Conservation (phyloP, 2,888 invertebrate species). For the Dorcus parallelipipedus region DNA sequence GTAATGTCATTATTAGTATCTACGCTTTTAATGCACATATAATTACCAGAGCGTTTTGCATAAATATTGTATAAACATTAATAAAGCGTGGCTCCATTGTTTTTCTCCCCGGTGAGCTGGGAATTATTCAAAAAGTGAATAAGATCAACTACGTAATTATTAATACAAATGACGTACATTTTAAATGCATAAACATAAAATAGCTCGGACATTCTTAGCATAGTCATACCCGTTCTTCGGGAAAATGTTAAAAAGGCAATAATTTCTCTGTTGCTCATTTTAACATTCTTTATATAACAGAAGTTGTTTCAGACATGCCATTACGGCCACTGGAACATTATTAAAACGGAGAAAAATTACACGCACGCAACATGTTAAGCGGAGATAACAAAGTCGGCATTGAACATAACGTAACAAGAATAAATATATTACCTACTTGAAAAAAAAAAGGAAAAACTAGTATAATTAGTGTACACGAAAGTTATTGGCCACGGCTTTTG, state of each 20-base stretch:
- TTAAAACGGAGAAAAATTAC: slow-evolving; percentile 18
- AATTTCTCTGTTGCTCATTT: slow-evolving; percentile 16
- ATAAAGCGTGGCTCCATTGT: no score
- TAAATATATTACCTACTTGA: slow-evolving; percentile 2
- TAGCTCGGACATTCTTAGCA: not conserved
- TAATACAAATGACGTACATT: not conserved
- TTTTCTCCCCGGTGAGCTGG: no score
- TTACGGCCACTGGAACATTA: slow-evolving; percentile 26
- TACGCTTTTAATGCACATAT: no score
- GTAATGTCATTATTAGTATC: no score
- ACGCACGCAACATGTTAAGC: slow-evolving; percentile 6
- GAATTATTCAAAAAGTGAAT: no score
- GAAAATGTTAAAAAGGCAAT: not conserved
- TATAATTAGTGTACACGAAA: slow-evolving; percentile 20
- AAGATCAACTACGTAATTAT: not conserved
- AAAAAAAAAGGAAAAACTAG: slow-evolving; percentile 8
- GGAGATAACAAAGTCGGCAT: slow-evolving; percentile 6
- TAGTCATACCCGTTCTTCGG: not conserved
- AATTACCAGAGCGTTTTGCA: no score
- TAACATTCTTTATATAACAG: slow-evolving; percentile 22
- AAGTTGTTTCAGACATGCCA: slow-evolving; percentile 23
- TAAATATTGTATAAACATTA: no score
- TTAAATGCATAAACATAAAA: not conserved
- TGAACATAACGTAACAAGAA: slow-evolving; percentile 6
- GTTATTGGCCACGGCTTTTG: not conserved